phyloP scores from a whole-genome alignment of 2,888 invertebrate species.

The Trisateles emortualis region DNA sequence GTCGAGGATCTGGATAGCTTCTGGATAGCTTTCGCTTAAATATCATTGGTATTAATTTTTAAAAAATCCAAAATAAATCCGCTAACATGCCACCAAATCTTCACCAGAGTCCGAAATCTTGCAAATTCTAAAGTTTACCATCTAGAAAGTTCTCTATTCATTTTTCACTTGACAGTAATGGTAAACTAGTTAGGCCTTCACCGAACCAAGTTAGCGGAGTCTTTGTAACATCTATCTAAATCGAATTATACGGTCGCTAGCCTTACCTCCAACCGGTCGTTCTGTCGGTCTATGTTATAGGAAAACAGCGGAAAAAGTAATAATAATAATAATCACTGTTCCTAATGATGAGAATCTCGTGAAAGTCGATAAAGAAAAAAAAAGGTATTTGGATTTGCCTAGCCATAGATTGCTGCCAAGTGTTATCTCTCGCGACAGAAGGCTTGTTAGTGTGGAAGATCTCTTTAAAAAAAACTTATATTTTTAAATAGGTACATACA shows the following conservation, averaged over 20 bases:
- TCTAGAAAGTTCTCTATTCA: constrained; percentile 41
- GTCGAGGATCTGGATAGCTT: too few species aligned
- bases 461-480: too few species aligned
- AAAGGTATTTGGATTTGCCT: neutral
- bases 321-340: neutral
- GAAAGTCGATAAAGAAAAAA: neutral
- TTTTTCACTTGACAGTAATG: constrained; percentile 50
- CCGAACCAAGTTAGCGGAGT: constrained; percentile 49
- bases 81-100: neutral
- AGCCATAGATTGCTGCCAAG: too few species aligned
- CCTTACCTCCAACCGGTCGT: constrained; percentile 2
- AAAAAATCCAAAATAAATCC: neutral
- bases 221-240: constrained; percentile 75
- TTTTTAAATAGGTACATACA: too few species aligned
- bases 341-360: neutral
- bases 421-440: too few species aligned
- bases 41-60: too few species aligned
- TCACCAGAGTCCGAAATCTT: neutral
- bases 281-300: neutral
- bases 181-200: constrained; percentile 63
- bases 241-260: constrained; percentile 60
- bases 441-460: too few species aligned
- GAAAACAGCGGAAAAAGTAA: constrained; percentile 1
- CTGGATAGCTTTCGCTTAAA: too few species aligned
- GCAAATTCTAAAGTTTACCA: neutral